A percentile compares a stretch with the other conserved stretches of the same genome.
These are phyloP conservation scores for Cerceris ruficornis DNA, from an alignment of 2,888 invertebrate species.

Conservation along the genomic window DNA sequence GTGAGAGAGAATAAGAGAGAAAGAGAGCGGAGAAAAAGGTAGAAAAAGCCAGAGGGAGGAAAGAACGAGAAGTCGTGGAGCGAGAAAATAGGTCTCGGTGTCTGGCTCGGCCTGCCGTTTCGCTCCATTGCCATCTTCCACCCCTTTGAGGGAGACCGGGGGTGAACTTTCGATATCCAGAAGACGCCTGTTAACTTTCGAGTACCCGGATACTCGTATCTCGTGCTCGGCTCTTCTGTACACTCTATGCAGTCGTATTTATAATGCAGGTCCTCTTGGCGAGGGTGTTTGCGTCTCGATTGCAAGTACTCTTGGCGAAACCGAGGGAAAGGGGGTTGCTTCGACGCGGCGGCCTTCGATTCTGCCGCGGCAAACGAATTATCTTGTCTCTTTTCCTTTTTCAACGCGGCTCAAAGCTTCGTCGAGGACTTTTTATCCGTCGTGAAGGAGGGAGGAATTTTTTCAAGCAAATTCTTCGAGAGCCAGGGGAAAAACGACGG, in stretches of 20 bases:
- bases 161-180: slow-evolving; percentile 35
- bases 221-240: neutral
- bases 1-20: slow-evolving; percentile 19
- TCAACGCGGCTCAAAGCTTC: no score
- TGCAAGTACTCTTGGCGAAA: neutral
- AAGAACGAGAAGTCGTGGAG: slow-evolving; percentile 56
- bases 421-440: no score
- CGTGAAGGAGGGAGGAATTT: no score
- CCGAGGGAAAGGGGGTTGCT: neutral
- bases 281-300: neutral
- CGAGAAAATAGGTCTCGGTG: slow-evolving; percentile 72
- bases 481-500: no score
- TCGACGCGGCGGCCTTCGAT: neutral
- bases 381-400: neutral
- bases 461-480: no score
- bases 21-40: neutral
- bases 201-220: neutral
- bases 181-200: neutral
- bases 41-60: slow-evolving; percentile 31
- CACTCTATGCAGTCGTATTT: neutral
- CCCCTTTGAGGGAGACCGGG: slow-evolving; percentile 14
- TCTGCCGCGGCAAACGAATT: neutral
- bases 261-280: neutral
- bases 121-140: slow-evolving; percentile 52
- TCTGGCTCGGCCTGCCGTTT: slow-evolving; percentile 71